Evolutionary conservation across 2,797 vertebrate species (phyloP).

Genomic region (Megaceryle alcyon): DNA sequence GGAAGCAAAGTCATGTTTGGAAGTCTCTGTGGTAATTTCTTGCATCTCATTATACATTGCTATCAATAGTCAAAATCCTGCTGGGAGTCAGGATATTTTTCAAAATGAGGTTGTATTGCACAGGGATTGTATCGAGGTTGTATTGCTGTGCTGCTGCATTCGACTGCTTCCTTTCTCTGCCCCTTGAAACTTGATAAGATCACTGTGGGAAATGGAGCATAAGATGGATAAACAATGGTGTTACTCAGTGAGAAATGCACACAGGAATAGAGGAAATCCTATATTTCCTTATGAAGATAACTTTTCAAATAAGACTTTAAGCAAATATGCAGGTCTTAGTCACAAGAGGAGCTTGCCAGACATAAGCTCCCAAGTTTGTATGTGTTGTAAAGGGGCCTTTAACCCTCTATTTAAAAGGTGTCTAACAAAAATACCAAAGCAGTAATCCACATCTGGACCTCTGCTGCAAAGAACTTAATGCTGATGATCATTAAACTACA

Average conservation of each 20-base stretch:
- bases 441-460: not conserved
- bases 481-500: not conserved
- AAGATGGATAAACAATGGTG: slow-evolving; percentile 44
- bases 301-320: slow-evolving; percentile 10
- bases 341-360: not conserved
- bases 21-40: not conserved
- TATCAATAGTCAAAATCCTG: slow-evolving; percentile 3
- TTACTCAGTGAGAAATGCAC: not conserved
- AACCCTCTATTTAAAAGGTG: not conserved
- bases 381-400: not conserved
- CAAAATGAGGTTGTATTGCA: not conserved
- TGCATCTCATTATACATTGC: not conserved
- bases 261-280: slow-evolving; percentile 55
- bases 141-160: not conserved
- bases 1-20: not conserved
- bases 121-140: not conserved
- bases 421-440: not conserved
- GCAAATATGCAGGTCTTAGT: not conserved
- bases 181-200: slow-evolving; percentile 53
- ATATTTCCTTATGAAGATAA: slow-evolving; percentile 44
- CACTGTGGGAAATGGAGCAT: not conserved
- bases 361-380: not conserved
- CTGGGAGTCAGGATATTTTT: not conserved
- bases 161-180: slow-evolving; percentile 39
- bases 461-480: not conserved